Percentiles rank a stretch among this genome's conserved stretches.
Evolutionary conservation across 1,140 invertebrate species (phyloP).

Genomic region (Thalassaphorura encarpata): DNA sequence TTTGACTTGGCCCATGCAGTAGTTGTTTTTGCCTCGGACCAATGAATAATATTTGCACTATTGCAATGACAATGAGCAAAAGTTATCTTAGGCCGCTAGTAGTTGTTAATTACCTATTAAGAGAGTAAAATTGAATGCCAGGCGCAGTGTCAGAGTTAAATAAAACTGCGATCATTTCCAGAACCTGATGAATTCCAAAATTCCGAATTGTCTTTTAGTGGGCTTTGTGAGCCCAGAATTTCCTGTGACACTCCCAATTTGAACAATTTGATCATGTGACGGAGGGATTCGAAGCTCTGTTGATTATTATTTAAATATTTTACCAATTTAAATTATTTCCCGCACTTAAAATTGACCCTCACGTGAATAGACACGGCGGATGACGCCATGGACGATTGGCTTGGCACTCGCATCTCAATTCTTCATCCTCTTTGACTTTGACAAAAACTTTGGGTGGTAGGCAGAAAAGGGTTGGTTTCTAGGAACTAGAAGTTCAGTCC

Average conservation of each 20-base stretch:
- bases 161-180: conserved; percentile 46
- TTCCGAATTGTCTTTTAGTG: conserved; percentile 51
- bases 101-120: too few relatives aligned
- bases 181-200: conserved; percentile 48
- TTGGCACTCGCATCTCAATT: conserved; percentile 58
- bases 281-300: conserved; percentile 48
- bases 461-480: too few relatives aligned
- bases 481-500: too few relatives aligned
- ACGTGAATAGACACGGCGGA: conserved; percentile 56
- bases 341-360: too few relatives aligned
- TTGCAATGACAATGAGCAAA: too few relatives aligned
- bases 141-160: conserved; percentile 41
- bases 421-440: conserved; percentile 50
- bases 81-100: too few relatives aligned
- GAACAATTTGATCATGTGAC: conserved; percentile 50
- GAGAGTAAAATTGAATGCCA: conserved; percentile 56
- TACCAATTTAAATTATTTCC: too few relatives aligned
- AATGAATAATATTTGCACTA: too few relatives aligned
- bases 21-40: too few relatives aligned
- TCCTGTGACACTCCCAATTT: conserved; percentile 48
- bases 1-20: too few relatives aligned
- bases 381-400: conserved; percentile 61
- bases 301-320: too few relatives aligned
- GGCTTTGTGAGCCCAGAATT: conserved; percentile 45
- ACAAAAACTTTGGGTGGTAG: conserved; percentile 50